Percentiles rank a stretch among this genome's conserved stretches.
phyloP scores from a whole-genome alignment of 2,797 vertebrate species.

The Rachycentron canadum region DNA sequence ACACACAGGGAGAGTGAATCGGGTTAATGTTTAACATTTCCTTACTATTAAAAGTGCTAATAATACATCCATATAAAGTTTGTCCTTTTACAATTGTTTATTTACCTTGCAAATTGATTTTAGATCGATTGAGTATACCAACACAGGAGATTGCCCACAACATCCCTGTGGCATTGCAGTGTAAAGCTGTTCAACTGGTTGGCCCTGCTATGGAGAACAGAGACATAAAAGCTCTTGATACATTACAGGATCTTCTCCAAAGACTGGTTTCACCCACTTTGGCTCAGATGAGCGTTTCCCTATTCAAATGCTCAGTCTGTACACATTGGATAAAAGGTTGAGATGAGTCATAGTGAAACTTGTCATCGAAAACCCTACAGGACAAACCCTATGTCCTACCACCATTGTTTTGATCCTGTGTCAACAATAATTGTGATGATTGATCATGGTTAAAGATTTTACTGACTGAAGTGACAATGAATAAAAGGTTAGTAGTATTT shows the following conservation, averaged over 20 bases:
- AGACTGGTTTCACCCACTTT: slow-evolving; percentile 32
- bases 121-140: neutral
- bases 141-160: neutral
- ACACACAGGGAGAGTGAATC: too few relatives aligned
- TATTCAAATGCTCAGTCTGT: slow-evolving; percentile 27
- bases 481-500: neutral
- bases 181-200: slow-evolving; percentile 54
- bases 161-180: neutral
- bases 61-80: too few relatives aligned
- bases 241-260: slow-evolving; percentile 22
- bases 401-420: neutral
- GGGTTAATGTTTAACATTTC: too few relatives aligned
- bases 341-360: slow-evolving; percentile 23
- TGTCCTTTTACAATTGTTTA: too few relatives aligned
- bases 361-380: slow-evolving; percentile 16
- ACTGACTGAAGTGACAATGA: neutral
- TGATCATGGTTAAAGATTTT: neutral
- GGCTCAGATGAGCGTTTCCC: neutral
- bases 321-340: slow-evolving; percentile 19
- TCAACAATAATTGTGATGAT: neutral
- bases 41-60: too few relatives aligned
- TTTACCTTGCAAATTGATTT: too few relatives aligned
- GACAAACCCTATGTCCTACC: neutral
- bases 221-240: slow-evolving; percentile 6
- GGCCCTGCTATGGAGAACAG: slow-evolving; percentile 21